Percentiles rank a stretch among this genome's conserved stretches.
Evolutionary conservation across 1,140 invertebrate species (phyloP).

Genomic region (Nephila pilipes): DNA sequence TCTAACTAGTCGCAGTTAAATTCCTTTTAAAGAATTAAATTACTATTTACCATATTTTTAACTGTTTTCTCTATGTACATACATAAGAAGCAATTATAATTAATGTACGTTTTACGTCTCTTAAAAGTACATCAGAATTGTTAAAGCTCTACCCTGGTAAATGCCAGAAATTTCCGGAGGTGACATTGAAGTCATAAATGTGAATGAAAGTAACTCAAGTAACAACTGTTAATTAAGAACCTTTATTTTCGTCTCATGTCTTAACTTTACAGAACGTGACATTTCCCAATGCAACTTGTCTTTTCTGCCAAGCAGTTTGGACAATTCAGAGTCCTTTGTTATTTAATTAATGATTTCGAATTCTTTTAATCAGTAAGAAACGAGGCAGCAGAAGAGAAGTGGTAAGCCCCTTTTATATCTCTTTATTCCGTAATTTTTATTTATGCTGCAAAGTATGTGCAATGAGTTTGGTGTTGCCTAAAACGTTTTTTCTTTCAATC

Average conservation of each 20-base stretch:
- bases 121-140: background rate
- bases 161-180: background rate
- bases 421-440: background rate
- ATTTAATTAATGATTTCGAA: slow-evolving; percentile 33
- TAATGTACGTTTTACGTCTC: background rate
- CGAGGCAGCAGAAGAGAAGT: background rate
- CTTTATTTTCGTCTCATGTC: background rate
- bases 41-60: too few species aligned
- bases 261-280: background rate
- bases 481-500: too few species aligned
- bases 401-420: background rate
- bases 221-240: background rate
- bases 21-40: too few species aligned
- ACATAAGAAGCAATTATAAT: too few species aligned
- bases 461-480: too few species aligned
- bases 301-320: background rate
- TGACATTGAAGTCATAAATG: background rate
- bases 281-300: background rate
- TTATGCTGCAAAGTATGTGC: background rate
- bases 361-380: background rate
- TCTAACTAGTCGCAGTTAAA: too few species aligned
- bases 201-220: background rate
- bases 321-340: slow-evolving; percentile 3
- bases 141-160: background rate
- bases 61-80: too few species aligned